These are phyloP conservation scores for Microtus agrestis DNA, from an alignment of 2,797 vertebrate genomes.

Conservation along the genomic window DNA sequence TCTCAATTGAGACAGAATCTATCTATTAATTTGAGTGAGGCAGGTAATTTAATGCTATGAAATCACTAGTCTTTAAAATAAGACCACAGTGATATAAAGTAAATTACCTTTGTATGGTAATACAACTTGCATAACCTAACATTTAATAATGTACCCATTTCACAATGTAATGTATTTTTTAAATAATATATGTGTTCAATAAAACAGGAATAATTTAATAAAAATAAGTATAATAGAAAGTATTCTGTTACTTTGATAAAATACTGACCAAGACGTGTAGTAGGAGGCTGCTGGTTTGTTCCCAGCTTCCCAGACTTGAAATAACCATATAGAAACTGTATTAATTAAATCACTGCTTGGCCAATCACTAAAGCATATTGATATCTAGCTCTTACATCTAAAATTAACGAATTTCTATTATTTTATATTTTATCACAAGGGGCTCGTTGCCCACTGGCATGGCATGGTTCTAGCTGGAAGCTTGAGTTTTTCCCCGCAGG, in stretches of 20 bases:
- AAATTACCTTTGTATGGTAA: background rate
- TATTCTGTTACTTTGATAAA: background rate
- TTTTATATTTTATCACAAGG: too few species aligned
- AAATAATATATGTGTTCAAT: background rate
- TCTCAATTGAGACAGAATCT: background rate
- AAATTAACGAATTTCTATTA: too few species aligned
- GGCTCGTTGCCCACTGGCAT: too few species aligned
- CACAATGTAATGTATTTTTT: background rate
- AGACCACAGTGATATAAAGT: background rate
- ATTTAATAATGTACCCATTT: background rate
- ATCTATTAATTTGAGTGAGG: background rate
- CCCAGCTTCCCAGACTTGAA: too few species aligned
- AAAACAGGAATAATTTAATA: background rate
- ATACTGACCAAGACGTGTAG: background rate
- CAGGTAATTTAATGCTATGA: background rate
- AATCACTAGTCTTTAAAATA: background rate
- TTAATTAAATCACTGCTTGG: too few species aligned
- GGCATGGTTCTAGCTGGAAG: too few species aligned
- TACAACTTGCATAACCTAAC: background rate
- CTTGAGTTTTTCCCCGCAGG: too few species aligned
- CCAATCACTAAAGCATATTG: too few species aligned
- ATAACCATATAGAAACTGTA: too few species aligned
- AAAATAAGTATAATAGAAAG: background rate
- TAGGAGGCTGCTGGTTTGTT: too few species aligned
- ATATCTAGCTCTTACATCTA: too few species aligned